Base-by-base conservation (phyloP, 2,888 invertebrate species). In the Troilus luridus region DNA sequence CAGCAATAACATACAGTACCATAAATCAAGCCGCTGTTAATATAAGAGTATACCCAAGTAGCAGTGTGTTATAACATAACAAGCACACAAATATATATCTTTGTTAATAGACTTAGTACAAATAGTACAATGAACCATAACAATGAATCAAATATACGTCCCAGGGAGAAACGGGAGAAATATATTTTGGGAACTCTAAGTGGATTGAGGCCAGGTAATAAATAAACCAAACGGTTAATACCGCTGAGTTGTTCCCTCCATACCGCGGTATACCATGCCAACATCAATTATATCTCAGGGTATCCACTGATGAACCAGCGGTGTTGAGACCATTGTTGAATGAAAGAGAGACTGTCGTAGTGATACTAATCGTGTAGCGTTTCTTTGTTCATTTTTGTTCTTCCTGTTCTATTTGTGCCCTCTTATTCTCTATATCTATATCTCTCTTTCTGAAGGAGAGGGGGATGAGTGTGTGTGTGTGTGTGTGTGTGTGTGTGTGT, bases 171-270 rank as follows among this genome's bases (percentile, higher is more conserved):
- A 41, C 8, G 41, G 19, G 17, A 19, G 27, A 41, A 41, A 77
- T 77, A 77, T 77, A 77, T 77, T 77, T 77, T 77, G 7, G 72
- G 72, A 77, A 41, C 72, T 41, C 27, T 77, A 77, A 77, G 72
- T 58, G 85, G 85, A 85, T 85, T 85, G 54, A 85, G 85, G 85
- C 56, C 85, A 85, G 56, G n/a, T n/a, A 58, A 56, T 85, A 85
- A 85, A 85, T 85, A 85, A 85, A 58, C 85, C 19, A 56, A 85
- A 56, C 56, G 85, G 56, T 85, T 54, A 2, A 85, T 41, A 77
- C 72, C 72, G 72, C 17, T 17, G 64, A 64, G 72, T 77, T 77
- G 72, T 77, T 77, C 72, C 41, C 8, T 41, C 2, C 27, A 77
- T 41, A 41, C 27, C 41, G 72, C 19, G 72, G 72, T 77, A 17